These are phyloP conservation scores for Drosophila orosa DNA, from an alignment of 1,140 invertebrate genomes.

Conservation along the genomic window DNA sequence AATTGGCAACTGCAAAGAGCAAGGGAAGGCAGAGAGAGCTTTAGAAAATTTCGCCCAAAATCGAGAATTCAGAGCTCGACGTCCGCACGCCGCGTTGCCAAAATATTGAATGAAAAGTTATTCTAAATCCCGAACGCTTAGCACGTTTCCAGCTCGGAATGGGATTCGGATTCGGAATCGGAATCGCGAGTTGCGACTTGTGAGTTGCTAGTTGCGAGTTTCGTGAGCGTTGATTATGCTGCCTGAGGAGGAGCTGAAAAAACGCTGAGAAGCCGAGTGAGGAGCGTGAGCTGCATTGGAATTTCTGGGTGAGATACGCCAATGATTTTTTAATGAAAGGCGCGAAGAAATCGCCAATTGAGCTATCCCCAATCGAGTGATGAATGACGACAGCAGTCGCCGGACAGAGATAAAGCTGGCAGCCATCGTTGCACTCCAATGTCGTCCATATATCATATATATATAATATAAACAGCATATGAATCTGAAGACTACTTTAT, in stretches of 20 bases:
- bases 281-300: constrained; percentile 65
- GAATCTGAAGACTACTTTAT: constrained; percentile 11
- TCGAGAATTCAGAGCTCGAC: constrained; percentile 62
- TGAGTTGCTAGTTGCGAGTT: constrained; percentile 18
- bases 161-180: constrained; percentile 22
- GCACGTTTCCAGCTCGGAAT: constrained; percentile 54
- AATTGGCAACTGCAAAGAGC: constrained; percentile 42
- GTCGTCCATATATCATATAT: background rate
- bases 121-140: constrained; percentile 61
- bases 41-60: constrained; percentile 61
- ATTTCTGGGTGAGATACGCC: constrained; percentile 64
- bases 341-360: constrained; percentile 63
- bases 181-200: constrained; percentile 22
- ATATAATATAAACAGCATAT: background rate
- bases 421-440: constrained; percentile 7
- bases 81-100: constrained; percentile 66
- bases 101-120: constrained; percentile 80
- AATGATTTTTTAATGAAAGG: constrained; percentile 74
- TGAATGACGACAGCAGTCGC: constrained; percentile 67
- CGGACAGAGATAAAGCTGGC: constrained; percentile 13
- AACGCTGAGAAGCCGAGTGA: constrained; percentile 1
- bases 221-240: constrained; percentile 63
- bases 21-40: constrained; percentile 12
- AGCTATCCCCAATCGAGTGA: constrained; percentile 60
- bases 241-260: background rate